These are phyloP conservation scores for Oscheius myriophilus DNA, from an alignment of 2,888 invertebrate genomes.

Conservation along the genomic window DNA sequence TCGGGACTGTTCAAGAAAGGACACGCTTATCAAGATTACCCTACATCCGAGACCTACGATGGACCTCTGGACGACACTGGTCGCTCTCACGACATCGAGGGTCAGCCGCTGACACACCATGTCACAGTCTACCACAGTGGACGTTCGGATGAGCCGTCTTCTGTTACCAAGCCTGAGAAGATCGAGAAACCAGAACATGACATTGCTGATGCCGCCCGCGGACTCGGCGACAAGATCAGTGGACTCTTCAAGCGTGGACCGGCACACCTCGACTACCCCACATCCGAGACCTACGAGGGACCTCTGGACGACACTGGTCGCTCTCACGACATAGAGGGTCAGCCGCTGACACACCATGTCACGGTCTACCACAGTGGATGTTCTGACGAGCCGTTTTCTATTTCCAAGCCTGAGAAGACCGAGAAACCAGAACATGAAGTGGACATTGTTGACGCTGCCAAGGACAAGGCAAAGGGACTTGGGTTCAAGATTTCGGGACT, in stretches of 20 bases:
- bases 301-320: constrained; percentile 11
- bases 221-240: constrained; percentile 40
- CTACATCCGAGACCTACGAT: constrained; percentile 26
- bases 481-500: constrained; percentile 43
- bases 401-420: constrained; percentile 22
- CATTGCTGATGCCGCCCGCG: constrained; percentile 17
- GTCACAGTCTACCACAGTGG: constrained; percentile 1
- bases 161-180: not conserved
- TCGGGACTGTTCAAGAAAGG: constrained; percentile 31
- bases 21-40: constrained; percentile 39
- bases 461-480: not conserved
- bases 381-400: constrained; percentile 9
- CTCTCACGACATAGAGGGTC: constrained; percentile 3
- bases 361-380: constrained; percentile 14
- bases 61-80: constrained; percentile 9
- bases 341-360: constrained; percentile 13
- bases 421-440: constrained; percentile 30
- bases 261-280: constrained; percentile 54
- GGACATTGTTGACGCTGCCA: not conserved
- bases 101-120: constrained; percentile 2
- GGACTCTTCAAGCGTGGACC: constrained; percentile 50
- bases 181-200: constrained; percentile 14
- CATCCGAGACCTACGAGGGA: constrained; percentile 18
- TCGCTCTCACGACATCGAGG: constrained; percentile 38
- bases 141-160: too few species aligned